A percentile compares a stretch with the other conserved stretches of the same genome.
phyloP scores from a whole-genome alignment of 2,888 invertebrate species.

The Trileptium ribeirensis region DNA sequence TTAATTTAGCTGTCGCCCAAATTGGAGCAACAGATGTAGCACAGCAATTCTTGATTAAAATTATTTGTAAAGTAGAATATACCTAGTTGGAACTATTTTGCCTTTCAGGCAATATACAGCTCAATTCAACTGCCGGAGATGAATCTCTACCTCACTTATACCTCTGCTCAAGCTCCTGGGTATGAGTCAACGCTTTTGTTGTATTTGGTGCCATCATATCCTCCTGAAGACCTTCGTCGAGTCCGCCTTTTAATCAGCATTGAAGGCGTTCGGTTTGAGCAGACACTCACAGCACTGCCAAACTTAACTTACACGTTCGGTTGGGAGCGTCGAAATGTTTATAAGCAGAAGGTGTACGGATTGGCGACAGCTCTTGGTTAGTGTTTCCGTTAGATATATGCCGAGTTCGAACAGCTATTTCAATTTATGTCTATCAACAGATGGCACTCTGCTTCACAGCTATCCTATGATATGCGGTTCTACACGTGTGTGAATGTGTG shows the following conservation, averaged over 20 bases:
- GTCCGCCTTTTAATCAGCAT: slow-evolving; percentile 89
- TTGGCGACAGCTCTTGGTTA: slow-evolving; percentile 80
- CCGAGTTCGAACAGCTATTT: too few relatives aligned
- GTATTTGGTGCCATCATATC: slow-evolving; percentile 70
- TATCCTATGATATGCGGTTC: too few relatives aligned
- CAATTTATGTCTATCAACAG: too few relatives aligned
- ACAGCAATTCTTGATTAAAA: too few relatives aligned
- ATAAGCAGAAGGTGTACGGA: slow-evolving; percentile 94
- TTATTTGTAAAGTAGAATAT: too few relatives aligned
- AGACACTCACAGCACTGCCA: slow-evolving; percentile 90
- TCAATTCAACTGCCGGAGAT: neutral
- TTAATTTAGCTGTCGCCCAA: too few relatives aligned
- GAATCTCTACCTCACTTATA: slow-evolving; percentile 74
- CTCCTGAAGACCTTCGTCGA: slow-evolving; percentile 72
- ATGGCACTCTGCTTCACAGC: too few relatives aligned
- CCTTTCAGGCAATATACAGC: slow-evolving; percentile 8
- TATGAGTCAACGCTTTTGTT: slow-evolving; percentile 87
- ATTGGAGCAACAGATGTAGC: too few relatives aligned
- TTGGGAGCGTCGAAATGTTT: slow-evolving; percentile 95
- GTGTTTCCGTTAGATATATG: slow-evolving; percentile 7
- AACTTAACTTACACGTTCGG: slow-evolving; percentile 89
- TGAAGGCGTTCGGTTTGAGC: slow-evolving; percentile 82
- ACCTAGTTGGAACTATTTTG: too few relatives aligned
- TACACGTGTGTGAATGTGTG: too few relatives aligned
- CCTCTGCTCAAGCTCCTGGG: slow-evolving; percentile 86